Evolutionary conservation across 2,888 invertebrate genomes (phyloP), one percentile per base, ranked within the genome.

Genomic region (Stegophylla sp.): DNA sequence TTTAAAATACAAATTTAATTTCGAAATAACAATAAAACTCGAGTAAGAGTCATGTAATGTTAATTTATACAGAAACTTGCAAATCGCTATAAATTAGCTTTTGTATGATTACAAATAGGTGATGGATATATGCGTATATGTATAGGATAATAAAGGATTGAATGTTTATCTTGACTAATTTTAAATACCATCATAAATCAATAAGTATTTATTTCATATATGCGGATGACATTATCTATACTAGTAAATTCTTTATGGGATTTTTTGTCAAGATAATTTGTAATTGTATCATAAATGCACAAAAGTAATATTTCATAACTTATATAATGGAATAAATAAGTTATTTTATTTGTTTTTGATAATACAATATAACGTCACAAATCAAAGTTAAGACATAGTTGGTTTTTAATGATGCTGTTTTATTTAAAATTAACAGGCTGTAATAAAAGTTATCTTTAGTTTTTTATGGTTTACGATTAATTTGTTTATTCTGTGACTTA

Each of bases 131-230:
- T n/a, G n/a, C n/a, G n/a, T n/a, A n/a, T n/a, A n/a, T n/a, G n/a
- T n/a, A n/a, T n/a, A n/a, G n/a, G n/a, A n/a, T n/a, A n/a, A n/a
- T n/a, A n/a, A n/a, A 13, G 3, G 26, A n/a, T 53, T 34, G 20
- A 20, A 41, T 41, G 26, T 61, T 34, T n/a, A 61, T 61, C 45
- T 59, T 45, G 9, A 28, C n/a, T 34, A 34, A 34, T 34, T 71
- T 73, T 73, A 45, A 66, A 45, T 73, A 43, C 23, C 23, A 23
- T 72, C n/a, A 43, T 59, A 59, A 72, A 56, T 53, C 23, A 56
- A 56, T 43, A 56, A 15, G 23, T 20, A 20, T 56, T 1, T 41
- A 26, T 41, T 26, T n/a, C 26, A 43, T n/a, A 72, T 17, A 17
- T 59, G 34, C 7, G 7, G 3, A 72, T 17, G 17, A 43, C 23